A percentile compares a stretch with the other conserved stretches of the same genome.
Evolutionary conservation across 1,140 invertebrate species (phyloP).

Genomic region (Papilio dardanus): DNA sequence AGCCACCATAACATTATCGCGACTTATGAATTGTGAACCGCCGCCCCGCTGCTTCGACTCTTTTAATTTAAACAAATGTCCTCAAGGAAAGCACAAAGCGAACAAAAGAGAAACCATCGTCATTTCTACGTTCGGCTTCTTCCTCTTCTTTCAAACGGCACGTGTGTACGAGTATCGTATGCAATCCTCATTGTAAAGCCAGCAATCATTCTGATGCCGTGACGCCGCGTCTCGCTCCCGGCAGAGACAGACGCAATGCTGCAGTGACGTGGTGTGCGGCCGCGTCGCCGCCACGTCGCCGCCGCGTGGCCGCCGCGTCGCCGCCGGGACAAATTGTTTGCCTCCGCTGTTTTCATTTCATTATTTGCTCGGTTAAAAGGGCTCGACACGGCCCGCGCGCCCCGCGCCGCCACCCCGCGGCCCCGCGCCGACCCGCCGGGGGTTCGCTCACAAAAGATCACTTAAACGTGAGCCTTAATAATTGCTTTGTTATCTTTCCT

Average conservation of each 20-base stretch:
- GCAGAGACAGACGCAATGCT: background rate
- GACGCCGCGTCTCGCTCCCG: background rate
- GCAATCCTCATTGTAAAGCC: background rate
- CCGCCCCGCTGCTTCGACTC: background rate
- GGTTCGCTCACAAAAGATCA: slow-evolving; percentile 20
- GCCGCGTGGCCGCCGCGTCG: background rate
- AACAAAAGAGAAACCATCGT: slow-evolving; percentile 10
- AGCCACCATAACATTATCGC: slow-evolving; percentile 19
- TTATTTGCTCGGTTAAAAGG: slow-evolving; percentile 28
- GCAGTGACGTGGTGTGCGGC: background rate
- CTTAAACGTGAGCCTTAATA: slow-evolving; percentile 16
- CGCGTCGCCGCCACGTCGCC: background rate
- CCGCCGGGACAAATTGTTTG: background rate
- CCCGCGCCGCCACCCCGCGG: background rate
- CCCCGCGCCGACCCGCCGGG: background rate
- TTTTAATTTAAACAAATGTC: slow-evolving; percentile 2
- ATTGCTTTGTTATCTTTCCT: slow-evolving; percentile 23
- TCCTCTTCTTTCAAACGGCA: background rate
- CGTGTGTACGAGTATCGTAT: background rate
- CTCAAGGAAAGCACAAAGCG: slow-evolving; percentile 28
- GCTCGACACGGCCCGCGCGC: background rate
- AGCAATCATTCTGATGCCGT: background rate
- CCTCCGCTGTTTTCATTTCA: slow-evolving; percentile 26
- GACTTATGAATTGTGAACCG: background rate
- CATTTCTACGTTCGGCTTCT: too few species aligned